Conservation (phyloP, 2,113 vertebrate genomes). For the Gallinago undulata region DNA sequence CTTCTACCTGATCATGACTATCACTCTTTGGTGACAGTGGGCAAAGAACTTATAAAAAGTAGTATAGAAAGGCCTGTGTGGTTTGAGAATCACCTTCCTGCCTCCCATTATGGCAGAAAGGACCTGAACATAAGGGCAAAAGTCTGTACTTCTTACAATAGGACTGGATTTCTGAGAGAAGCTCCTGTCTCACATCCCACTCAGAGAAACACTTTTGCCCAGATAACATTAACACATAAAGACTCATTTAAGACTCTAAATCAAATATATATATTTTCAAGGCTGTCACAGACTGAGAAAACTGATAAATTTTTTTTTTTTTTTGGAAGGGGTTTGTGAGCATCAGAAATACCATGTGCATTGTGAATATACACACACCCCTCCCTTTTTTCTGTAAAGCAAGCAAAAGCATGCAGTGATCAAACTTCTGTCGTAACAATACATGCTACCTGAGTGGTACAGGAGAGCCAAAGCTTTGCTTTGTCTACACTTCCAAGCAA, state of each 20-base stretch:
- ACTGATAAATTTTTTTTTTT: background rate
- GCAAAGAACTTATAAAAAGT: background rate
- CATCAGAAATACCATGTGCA: background rate
- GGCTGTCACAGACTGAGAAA: background rate
- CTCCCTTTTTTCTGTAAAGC: background rate
- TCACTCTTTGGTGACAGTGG: background rate
- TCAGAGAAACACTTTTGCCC: background rate
- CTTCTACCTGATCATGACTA: background rate
- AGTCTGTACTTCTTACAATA: background rate
- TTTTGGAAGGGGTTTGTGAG: background rate
- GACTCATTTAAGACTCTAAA: background rate
- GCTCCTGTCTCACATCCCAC: background rate
- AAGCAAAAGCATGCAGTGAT: rapidly evolving
- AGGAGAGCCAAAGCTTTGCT: background rate
- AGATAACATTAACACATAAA: background rate
- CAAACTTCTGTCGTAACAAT: background rate
- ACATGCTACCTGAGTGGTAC: background rate
- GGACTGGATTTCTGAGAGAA: background rate
- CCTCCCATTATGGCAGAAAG: background rate
- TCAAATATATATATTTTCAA: background rate
- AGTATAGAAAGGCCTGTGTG: background rate
- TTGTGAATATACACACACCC: rapidly evolving
- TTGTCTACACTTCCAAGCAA: background rate
- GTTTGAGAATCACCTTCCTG: background rate
- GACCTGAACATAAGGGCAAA: background rate